These are phyloP conservation scores for Miniopterus natalensis DNA, from an alignment of 2,113 vertebrate genomes.

Conservation along the genomic window DNA sequence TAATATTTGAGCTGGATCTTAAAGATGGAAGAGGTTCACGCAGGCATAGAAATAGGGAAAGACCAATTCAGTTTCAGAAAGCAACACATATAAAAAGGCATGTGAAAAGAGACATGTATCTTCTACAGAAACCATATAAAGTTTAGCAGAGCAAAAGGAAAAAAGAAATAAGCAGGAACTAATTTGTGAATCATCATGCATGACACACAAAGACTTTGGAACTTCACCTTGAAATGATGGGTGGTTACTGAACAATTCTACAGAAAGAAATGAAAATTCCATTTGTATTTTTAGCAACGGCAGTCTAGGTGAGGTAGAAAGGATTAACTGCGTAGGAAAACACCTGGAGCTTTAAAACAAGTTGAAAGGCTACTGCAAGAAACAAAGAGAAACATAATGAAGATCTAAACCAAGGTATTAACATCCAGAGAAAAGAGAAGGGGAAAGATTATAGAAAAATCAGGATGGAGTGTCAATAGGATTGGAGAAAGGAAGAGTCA, in stretches of 20 bases:
- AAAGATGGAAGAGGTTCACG: background rate
- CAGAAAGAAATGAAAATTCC: background rate
- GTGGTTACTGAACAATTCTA: background rate
- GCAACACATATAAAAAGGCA: background rate
- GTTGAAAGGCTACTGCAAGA: background rate
- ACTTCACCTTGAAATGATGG: background rate
- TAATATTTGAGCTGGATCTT: background rate
- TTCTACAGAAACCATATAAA: background rate
- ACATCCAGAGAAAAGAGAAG: background rate
- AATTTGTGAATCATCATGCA: background rate
- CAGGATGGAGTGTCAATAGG: background rate
- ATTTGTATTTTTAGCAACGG: background rate
- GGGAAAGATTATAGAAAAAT: background rate
- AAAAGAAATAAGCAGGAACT: background rate
- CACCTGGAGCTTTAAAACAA: background rate
- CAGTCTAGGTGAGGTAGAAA: background rate
- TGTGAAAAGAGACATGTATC: background rate
- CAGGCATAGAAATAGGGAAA: slow-evolving; percentile 13
- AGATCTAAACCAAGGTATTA: background rate
- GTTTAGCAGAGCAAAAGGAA: background rate
- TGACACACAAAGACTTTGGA: background rate
- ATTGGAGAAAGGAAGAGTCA: background rate
- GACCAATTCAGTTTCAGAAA: background rate
- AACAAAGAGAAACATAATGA: background rate
- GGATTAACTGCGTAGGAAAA: background rate